Base-by-base conservation (phyloP, 1,140 invertebrate species). In the Stratiolaelaps scimitus region DNA sequence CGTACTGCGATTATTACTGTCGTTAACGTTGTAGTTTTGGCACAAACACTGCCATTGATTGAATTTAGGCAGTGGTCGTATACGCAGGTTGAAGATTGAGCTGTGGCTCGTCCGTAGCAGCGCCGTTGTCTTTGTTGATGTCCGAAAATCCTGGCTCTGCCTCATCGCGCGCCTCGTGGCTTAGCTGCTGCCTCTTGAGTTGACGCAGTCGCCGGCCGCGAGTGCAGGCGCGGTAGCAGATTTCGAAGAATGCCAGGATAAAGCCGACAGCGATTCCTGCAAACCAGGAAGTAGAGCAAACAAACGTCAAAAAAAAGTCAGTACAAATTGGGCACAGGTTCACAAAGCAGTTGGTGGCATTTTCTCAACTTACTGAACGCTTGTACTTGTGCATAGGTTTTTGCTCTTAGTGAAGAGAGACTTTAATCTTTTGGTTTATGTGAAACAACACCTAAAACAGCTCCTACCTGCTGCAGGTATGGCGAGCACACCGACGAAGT, bases 211-310 rank as follows among this genome's bases (percentile, higher is more conserved):
- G 53, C 23, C 53, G 53, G 4, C 53, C 53, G 13, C 53, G 53
- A 19, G 53, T 60, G 34, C 53, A 60, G 53, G 53, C 53, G 17
- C 53, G 17, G 20, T 60, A 60, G 53, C 53, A 60, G 53, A 60
- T 60, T 23, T 60, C 53, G 53, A 60, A 60, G 53, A 60, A 60
- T 15, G 53, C 53, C 6, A 60, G 23, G 26, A 60, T 23, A 34
- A 60, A 60, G 17, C 53, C 53, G 17, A 60, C 53, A 17, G 53
- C 53, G 23, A 60, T 60, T 2, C 53, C 53, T 60, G 53, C 2
- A 1, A 23, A 26, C 4, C 4, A 48, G 4, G 4, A 6, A 28
- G 47, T n/a, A n/a, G n/a, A n/a, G n/a, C n/a, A n/a, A n/a, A n/a
- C n/a, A n/a, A n/a, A n/a, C n/a, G n/a, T n/a, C n/a, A n/a, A n/a